These are phyloP conservation scores for Lontra canadensis DNA, from an alignment of 2,113 vertebrate species.

Conservation along the genomic window DNA sequence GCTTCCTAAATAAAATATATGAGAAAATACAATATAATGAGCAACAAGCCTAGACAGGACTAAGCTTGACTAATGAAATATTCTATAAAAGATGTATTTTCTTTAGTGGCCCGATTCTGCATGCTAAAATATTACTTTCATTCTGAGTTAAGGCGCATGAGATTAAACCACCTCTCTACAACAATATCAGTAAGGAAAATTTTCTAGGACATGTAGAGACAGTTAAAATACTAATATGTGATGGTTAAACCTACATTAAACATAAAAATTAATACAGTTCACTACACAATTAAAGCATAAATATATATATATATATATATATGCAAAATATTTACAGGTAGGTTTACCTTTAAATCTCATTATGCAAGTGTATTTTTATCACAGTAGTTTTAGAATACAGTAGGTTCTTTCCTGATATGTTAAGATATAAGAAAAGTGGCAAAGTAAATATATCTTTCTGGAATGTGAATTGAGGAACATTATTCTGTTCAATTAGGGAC, in stretches of 20 bases:
- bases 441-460: not conserved
- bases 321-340: not conserved
- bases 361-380: not conserved
- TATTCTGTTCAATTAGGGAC: not conserved
- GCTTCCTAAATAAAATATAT: constrained; percentile 44
- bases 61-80: constrained; percentile 38
- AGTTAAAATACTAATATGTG: not conserved
- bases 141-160: not conserved
- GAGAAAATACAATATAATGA: constrained; percentile 50
- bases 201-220: not conserved
- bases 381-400: not conserved
- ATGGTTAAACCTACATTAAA: not conserved
- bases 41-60: not conserved
- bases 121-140: not conserved
- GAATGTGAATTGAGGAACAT: not conserved
- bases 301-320: not conserved
- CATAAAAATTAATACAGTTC: not conserved
- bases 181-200: not conserved
- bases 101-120: not conserved
- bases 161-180: not conserved
- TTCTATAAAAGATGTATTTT: not conserved
- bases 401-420: not conserved
- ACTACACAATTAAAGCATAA: not conserved
- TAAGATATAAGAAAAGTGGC: not conserved
- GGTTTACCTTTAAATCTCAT: not conserved